These are phyloP conservation scores for Falco novaeseelandiae DNA, from an alignment of 2,797 vertebrate genomes.

Conservation along the genomic window DNA sequence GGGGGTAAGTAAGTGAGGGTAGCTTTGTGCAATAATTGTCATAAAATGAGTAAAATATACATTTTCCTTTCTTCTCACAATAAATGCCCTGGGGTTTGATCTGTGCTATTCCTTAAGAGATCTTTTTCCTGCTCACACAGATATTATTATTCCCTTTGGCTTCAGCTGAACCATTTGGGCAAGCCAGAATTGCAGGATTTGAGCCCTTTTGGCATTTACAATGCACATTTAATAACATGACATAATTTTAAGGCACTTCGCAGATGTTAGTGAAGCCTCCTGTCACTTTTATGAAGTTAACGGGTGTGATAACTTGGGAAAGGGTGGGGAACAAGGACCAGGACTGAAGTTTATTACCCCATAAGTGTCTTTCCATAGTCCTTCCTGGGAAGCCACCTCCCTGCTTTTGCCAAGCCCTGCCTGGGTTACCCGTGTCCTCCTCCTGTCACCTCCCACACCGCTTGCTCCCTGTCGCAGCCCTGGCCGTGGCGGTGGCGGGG, in stretches of 20 bases:
- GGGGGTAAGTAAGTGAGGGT: background rate
- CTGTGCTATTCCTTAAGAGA: background rate
- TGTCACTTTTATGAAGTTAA: constrained; percentile 1
- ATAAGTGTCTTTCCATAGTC: background rate
- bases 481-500: background rate
- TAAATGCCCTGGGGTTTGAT: background rate
- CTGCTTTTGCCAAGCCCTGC: background rate
- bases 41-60: background rate
- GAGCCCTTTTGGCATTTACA: background rate
- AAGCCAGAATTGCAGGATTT: constrained; percentile 4
- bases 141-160: constrained; percentile 22
- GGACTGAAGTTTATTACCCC: background rate
- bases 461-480: background rate
- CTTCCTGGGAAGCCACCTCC: background rate
- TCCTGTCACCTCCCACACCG: background rate
- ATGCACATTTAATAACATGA: background rate
- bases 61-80: background rate
- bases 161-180: constrained; percentile 8
- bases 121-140: background rate
- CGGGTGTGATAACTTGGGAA: background rate
- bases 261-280: constrained; percentile 7
- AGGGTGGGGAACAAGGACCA: background rate
- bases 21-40: background rate
- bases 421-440: background rate
- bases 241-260: background rate